phyloP scores from a whole-genome alignment of 2,797 vertebrate genomes.

The Ctenopoma multispine region DNA sequence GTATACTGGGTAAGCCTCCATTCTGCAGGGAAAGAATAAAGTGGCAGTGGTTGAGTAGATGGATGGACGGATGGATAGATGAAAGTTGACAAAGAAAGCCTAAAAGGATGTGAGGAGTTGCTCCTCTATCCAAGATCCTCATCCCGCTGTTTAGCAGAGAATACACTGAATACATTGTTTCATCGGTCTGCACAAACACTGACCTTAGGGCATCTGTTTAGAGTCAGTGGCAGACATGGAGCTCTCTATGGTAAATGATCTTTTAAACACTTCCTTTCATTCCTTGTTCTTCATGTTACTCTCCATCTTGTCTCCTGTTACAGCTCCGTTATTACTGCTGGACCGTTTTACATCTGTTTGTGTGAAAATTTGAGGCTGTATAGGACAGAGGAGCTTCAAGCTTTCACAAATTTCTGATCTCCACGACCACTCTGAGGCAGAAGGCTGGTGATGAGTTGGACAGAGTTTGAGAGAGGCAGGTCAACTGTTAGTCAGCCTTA shows the following conservation, averaged over 20 bases:
- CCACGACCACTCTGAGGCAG: conserved; percentile 21
- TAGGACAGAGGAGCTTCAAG: conserved; percentile 8
- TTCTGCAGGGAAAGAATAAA: conserved; percentile 21
- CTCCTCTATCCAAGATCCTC: conserved; percentile 33
- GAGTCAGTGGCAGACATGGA: conserved; percentile 44
- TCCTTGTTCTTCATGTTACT: conserved; percentile 26
- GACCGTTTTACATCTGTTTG: conserved; percentile 4
- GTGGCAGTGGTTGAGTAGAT: not conserved
- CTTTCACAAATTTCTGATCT: conserved; percentile 28
- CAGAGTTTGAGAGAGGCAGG: conserved; percentile 38
- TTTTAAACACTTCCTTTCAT: conserved; percentile 60
- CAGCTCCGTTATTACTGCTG: conserved; percentile 32
- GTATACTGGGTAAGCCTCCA: conserved; percentile 12
- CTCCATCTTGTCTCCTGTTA: conserved; percentile 23
- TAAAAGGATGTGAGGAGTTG: conserved; percentile 27
- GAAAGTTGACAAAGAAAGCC: conserved; percentile 30
- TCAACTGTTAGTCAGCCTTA: conserved; percentile 8
- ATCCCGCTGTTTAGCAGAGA: conserved; percentile 49
- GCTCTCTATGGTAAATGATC: conserved; percentile 49
- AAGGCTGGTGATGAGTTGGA: conserved; percentile 32
- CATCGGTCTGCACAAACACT: conserved; percentile 51
- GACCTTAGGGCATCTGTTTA: conserved; percentile 44
- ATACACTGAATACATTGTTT: conserved; percentile 64
- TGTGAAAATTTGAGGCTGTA: not conserved
- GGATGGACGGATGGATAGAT: conserved; percentile 17